phyloP scores from a whole-genome alignment of 1,140 invertebrate genomes.

The Bathynomus jamesi region DNA sequence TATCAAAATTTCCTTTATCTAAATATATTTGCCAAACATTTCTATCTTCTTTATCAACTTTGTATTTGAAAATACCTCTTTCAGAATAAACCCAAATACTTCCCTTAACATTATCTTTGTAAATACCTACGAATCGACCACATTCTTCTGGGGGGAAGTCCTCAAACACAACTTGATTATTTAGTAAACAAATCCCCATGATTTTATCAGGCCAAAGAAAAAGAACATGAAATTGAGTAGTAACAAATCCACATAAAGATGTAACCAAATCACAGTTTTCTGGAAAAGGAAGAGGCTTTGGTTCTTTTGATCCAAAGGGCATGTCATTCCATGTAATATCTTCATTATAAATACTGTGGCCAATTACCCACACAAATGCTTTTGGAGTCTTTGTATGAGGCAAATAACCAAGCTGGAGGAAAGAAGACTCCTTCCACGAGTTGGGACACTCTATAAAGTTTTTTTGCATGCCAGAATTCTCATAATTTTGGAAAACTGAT shows the following conservation, averaged over 20 bases:
- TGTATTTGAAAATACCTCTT: slow-evolving; percentile 74
- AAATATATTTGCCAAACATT: slow-evolving; percentile 84
- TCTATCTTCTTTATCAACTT: slow-evolving; percentile 72
- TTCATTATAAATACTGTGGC: slow-evolving; percentile 60
- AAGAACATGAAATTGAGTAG: slow-evolving; percentile 85
- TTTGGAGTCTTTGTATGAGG: slow-evolving; percentile 51
- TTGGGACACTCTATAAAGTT: slow-evolving; percentile 39
- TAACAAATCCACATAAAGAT: slow-evolving; percentile 63
- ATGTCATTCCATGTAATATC: slow-evolving; percentile 48
- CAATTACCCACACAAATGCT: slow-evolving; percentile 79
- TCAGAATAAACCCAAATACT: slow-evolving; percentile 80
- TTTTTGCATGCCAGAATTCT: slow-evolving; percentile 27
- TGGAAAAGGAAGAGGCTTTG: slow-evolving; percentile 38
- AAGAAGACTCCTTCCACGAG: slow-evolving; percentile 61
- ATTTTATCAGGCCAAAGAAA: slow-evolving; percentile 74
- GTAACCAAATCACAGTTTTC: slow-evolving; percentile 40
- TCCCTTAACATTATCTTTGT: slow-evolving; percentile 68
- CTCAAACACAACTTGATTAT: slow-evolving; percentile 78
- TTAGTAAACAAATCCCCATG: slow-evolving; percentile 74
- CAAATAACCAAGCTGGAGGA: slow-evolving; percentile 66
- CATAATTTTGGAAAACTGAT: slow-evolving; percentile 33
- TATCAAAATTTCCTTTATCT: slow-evolving; percentile 74
- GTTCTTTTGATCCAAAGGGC: slow-evolving; percentile 22
- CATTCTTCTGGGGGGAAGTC: slow-evolving; percentile 68
- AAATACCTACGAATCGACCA: slow-evolving; percentile 70